These are phyloP conservation scores for Nansenia antarctica DNA, from an alignment of 2,113 vertebrate genomes.

Conservation along the genomic window DNA sequence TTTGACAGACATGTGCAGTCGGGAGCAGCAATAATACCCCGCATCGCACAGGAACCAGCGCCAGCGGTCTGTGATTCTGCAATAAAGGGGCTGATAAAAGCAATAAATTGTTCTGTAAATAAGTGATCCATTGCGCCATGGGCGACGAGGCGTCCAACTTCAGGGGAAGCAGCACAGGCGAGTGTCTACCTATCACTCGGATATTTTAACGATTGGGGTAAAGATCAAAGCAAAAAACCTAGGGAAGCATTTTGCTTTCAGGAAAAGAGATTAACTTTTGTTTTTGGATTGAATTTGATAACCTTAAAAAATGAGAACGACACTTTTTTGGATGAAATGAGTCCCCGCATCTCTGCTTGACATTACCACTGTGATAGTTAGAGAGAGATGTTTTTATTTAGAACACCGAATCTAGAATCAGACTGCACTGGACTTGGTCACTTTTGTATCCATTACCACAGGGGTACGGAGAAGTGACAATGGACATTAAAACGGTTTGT, in stretches of 20 bases:
- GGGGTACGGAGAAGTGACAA: conserved; percentile 46
- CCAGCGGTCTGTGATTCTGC: conserved; percentile 58
- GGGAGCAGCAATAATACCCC: conserved; percentile 66
- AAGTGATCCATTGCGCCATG: conserved; percentile 71
- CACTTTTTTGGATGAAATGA: conserved; percentile 40
- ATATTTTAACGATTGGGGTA: conserved; percentile 41
- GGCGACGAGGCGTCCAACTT: conserved; percentile 72
- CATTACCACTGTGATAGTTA: conserved; percentile 61
- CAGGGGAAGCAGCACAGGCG: conserved; percentile 59
- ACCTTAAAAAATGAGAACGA: neutral
- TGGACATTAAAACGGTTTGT: conserved; percentile 59
- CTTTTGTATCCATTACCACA: conserved; percentile 47
- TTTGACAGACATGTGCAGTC: conserved; percentile 54
- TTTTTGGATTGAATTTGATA: neutral
- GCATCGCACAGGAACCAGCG: conserved; percentile 36
- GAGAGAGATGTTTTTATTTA: conserved; percentile 47
- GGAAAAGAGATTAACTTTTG: conserved; percentile 30
- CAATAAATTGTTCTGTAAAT: conserved; percentile 68
- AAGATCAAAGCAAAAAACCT: conserved; percentile 26
- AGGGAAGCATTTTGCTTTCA: conserved; percentile 1
- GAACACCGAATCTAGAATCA: conserved; percentile 45
- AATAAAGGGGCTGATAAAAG: conserved; percentile 72
- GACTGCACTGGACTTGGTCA: conserved; percentile 60
- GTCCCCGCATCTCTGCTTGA: conserved; percentile 5
- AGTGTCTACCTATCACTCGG: conserved; percentile 39